A percentile compares a stretch with the other conserved stretches of the same genome.
phyloP scores from a whole-genome alignment of 2,113 vertebrate species.

The Sceloporus undulatus region DNA sequence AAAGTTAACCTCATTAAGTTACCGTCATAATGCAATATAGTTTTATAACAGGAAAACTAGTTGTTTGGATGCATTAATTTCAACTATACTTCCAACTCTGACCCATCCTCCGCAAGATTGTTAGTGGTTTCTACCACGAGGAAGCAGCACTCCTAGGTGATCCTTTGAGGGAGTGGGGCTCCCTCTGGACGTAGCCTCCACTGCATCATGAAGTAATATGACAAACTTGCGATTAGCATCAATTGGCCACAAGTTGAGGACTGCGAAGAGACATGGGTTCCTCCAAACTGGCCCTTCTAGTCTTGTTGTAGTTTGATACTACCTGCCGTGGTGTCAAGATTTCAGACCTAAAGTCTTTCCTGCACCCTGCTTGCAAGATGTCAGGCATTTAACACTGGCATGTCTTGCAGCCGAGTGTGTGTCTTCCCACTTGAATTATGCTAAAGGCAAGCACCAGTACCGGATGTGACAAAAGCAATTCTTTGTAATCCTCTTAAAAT shows the following conservation, averaged over 20 bases:
- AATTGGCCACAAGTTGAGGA: too few species aligned
- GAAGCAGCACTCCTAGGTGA: too few species aligned
- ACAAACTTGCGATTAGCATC: neutral
- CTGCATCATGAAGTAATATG: neutral
- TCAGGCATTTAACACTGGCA: neutral
- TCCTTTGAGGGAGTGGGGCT: too few species aligned
- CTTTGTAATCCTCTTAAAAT: constrained; percentile 10
- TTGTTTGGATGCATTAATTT: too few species aligned
- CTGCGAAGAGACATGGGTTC: neutral
- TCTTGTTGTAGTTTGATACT: neutral
- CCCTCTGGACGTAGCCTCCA: too few species aligned
- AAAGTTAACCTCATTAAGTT: too few species aligned
- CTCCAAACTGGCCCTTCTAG: neutral
- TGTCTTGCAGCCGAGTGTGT: neutral
- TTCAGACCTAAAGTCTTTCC: neutral
- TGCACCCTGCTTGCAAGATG: neutral
- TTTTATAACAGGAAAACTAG: too few species aligned
- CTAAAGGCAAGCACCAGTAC: neutral
- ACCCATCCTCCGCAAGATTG: too few species aligned
- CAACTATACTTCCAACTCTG: too few species aligned
- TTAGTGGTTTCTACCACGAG: too few species aligned
- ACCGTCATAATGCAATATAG: too few species aligned
- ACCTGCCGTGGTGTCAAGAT: neutral
- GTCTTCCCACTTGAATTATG: neutral
- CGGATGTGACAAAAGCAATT: constrained; percentile 6